Evolutionary conservation across 1,140 invertebrate genomes (phyloP).

Genomic region (Bombus waltoni): DNA sequence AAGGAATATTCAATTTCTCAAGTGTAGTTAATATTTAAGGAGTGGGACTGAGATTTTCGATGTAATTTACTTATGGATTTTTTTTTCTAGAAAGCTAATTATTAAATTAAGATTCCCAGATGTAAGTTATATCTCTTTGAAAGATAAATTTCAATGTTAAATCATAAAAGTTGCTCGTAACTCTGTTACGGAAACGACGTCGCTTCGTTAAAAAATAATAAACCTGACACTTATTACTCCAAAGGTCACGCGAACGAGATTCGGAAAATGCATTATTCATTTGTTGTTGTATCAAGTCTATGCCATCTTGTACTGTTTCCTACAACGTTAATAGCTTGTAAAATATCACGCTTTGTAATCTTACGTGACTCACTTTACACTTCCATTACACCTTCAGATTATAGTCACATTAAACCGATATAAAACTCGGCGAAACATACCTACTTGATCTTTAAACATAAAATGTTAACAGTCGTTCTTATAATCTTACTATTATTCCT

Average conservation of each 20-base stretch:
- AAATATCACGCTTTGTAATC: constrained; percentile 8
- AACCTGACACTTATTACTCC: background rate
- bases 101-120: too few relatives aligned
- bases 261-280: constrained; percentile 20
- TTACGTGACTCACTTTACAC: background rate
- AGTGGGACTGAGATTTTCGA: too few relatives aligned
- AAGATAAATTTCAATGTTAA: background rate
- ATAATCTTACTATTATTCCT: background rate
- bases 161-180: too few relatives aligned
- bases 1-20: too few relatives aligned
- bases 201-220: background rate
- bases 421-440: background rate
- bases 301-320: background rate
- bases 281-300: background rate
- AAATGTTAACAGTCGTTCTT: background rate
- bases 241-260: constrained; percentile 9
- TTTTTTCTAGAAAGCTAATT: too few relatives aligned
- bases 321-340: background rate
- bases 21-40: too few relatives aligned
- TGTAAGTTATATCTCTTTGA: too few relatives aligned
- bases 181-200: too few relatives aligned
- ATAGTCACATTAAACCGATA: background rate
- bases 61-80: too few relatives aligned
- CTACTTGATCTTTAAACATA: background rate
- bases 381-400: too few relatives aligned